phyloP scores from a whole-genome alignment of 2,113 vertebrate species.

The Hassar affinis region DNA sequence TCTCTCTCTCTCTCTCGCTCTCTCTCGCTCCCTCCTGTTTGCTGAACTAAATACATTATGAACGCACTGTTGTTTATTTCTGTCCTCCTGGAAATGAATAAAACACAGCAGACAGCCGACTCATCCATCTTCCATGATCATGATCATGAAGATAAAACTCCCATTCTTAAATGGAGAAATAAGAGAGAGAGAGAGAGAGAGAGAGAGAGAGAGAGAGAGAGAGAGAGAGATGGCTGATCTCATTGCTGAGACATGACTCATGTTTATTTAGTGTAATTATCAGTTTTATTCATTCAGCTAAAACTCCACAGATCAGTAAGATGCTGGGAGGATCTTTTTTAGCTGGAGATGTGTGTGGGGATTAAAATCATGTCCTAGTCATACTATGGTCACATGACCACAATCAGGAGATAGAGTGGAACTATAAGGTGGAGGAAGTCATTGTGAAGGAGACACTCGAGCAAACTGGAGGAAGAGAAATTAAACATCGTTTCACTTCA shows the following conservation, averaged over 20 bases:
- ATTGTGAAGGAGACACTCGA: too few relatives aligned
- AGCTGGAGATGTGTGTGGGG: background rate
- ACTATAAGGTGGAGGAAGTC: too few relatives aligned
- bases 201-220: slow-evolving; percentile 1
- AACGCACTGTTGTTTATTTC: slow-evolving; percentile 33
- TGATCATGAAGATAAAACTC: slow-evolving; percentile 30
- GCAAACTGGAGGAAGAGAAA: too few relatives aligned
- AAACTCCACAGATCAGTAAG: background rate
- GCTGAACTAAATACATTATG: slow-evolving; percentile 44
- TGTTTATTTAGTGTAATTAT: slow-evolving; percentile 4
- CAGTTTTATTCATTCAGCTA: background rate
- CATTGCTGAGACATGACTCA: background rate
- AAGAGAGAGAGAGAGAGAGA: background rate
- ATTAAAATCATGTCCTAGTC: background rate
- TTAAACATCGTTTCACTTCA: too few relatives aligned
- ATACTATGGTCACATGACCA: background rate
- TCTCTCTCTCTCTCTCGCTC: background rate
- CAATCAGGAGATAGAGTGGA: too few relatives aligned
- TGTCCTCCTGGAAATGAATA: slow-evolving; percentile 37
- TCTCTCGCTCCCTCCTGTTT: background rate
- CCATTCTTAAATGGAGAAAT: too few relatives aligned
- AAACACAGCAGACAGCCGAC: slow-evolving; percentile 17
- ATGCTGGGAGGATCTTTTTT: background rate
- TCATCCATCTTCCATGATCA: slow-evolving; percentile 41
- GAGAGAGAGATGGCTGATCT: background rate